Percentiles rank a stretch among this genome's conserved stretches.
Conservation (phyloP, 2,888 invertebrate species). For the Zaprionus lineosus region DNA sequence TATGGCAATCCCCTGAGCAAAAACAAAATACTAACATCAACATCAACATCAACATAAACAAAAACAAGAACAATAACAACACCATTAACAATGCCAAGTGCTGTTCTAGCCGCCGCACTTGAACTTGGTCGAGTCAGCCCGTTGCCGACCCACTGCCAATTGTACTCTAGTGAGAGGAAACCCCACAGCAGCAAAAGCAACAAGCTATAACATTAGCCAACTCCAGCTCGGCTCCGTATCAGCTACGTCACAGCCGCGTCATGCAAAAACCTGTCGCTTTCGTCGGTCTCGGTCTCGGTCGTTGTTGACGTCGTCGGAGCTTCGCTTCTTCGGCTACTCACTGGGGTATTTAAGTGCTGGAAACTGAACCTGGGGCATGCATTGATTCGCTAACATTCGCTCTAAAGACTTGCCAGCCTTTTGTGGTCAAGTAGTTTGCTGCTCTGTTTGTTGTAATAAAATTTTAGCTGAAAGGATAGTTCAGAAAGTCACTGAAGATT, state of each 20-base stretch:
- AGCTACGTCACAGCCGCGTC: conserved; percentile 74
- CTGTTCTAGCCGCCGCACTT: conserved; percentile 74
- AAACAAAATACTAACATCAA: conserved; percentile 20
- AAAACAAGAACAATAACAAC: conserved; percentile 8
- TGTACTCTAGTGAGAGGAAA: conserved; percentile 69
- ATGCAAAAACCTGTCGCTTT: conserved; percentile 74
- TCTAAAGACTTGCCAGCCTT: conserved; percentile 85
- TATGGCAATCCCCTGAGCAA: conserved; percentile 61
- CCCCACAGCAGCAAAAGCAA: conserved; percentile 47
- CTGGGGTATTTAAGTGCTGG: conserved; percentile 86
- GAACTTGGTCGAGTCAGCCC: conserved; percentile 71
- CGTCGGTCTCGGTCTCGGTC: conserved; percentile 52
- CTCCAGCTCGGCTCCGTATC: conserved; percentile 33
- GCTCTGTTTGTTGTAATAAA: conserved; percentile 82
- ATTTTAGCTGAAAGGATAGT: conserved; percentile 78
- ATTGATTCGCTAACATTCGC: conserved; percentile 88
- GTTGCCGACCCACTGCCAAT: conserved; percentile 71
- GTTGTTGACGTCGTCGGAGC: conserved; percentile 33
- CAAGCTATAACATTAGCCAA: conserved; percentile 12
- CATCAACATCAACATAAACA: conserved; percentile 16
- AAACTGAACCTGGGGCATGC: conserved; percentile 86
- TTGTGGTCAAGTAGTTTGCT: conserved; percentile 80
- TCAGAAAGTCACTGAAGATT: neutral
- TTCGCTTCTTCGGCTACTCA: conserved; percentile 38
- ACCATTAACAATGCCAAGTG: conserved; percentile 62